A percentile compares a stretch with the other conserved stretches of the same genome.
These are phyloP conservation scores for Phortica magna DNA, from an alignment of 2,888 invertebrate genomes.

Conservation along the genomic window DNA sequence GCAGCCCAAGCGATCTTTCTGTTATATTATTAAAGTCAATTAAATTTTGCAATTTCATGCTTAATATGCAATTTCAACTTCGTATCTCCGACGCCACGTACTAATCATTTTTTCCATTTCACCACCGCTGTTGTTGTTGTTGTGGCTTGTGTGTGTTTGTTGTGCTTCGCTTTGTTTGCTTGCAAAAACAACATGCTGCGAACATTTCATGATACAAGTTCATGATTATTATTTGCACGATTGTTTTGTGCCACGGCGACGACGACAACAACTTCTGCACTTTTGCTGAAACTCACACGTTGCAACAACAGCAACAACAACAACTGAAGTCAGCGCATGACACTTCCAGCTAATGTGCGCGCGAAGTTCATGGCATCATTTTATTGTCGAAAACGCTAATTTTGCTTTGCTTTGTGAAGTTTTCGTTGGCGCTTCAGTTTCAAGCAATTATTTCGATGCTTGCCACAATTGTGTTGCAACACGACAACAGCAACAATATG, in stretches of 20 bases:
- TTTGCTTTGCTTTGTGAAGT: not conserved
- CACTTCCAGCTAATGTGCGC: not conserved
- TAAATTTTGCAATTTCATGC: slow-evolving; percentile 42
- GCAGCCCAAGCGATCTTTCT: not conserved
- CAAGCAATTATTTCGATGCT: slow-evolving; percentile 13
- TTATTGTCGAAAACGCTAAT: slow-evolving; percentile 11
- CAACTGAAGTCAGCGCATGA: not conserved
- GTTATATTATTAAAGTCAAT: slow-evolving; percentile 37
- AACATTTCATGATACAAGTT: slow-evolving; percentile 50
- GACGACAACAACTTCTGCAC: not conserved
- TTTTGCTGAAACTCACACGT: not conserved
- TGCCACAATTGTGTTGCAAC: not conserved
- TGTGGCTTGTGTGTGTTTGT: slow-evolving; percentile 43
- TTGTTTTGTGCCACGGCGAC: not conserved
- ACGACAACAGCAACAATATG: not conserved
- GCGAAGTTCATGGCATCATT: not conserved
- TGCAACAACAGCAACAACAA: not conserved
- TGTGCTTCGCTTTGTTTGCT: slow-evolving; percentile 56
- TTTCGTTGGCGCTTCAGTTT: slow-evolving; percentile 14
- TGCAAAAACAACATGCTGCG: slow-evolving; percentile 64
- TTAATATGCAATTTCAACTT: not conserved
- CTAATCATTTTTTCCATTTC: not conserved
- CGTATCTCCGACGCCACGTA: not conserved
- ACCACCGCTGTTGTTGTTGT: not conserved
- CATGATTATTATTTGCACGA: slow-evolving; percentile 31